Evolutionary conservation across 1,140 invertebrate species (phyloP), one percentile per base, ranked within the genome.

Genomic region (Drosophila nebulosa): DNA sequence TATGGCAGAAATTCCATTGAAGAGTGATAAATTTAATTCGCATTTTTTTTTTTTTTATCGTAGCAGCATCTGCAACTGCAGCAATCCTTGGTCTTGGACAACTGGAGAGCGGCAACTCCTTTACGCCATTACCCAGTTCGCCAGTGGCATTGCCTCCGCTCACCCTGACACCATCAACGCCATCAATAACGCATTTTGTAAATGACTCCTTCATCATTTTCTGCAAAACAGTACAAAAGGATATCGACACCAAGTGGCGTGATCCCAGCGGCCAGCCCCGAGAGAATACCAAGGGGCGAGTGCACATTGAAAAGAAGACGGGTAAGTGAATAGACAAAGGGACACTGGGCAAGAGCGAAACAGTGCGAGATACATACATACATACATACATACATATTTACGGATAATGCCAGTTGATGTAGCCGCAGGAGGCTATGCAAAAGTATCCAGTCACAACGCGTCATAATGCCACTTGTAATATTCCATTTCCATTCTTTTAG

Each of bases 131-230:
- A 22, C 46, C 51, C 27, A 36, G 27, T 51, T 5, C 35, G 36
- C 42, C 57, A 10, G n/a, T 50, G 39, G 32, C 57, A 39, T 4
- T 57, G 61, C 60, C 74, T 0, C 52, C 78, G 0, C 76, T 91
- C 26, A 74, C 53, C 2, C 72, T 91, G 56, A 78, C 78, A 51
- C 90, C 90, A 9, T 90, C 86, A 59, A 81, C 76, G 55, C 83
- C 86, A 79, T 90, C 86, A 74, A 90, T 90, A 84, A 78, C 86
- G 70, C 89, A 90, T 85, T 91, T 91, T 76, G 90, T 90, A 78
- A 91, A 91, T 79, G 89, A 88, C 58, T 91, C 90, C 75, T 91
- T 90, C 76, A 91, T 91, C 73, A 90, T 91, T 58, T 89, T 83
- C 66, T 91, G 90, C 74, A 78, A 86, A 78, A 90, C 83, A 85